phyloP scores from a whole-genome alignment of 2,888 invertebrate genomes.

The Hirtodrosophila cameraria region DNA sequence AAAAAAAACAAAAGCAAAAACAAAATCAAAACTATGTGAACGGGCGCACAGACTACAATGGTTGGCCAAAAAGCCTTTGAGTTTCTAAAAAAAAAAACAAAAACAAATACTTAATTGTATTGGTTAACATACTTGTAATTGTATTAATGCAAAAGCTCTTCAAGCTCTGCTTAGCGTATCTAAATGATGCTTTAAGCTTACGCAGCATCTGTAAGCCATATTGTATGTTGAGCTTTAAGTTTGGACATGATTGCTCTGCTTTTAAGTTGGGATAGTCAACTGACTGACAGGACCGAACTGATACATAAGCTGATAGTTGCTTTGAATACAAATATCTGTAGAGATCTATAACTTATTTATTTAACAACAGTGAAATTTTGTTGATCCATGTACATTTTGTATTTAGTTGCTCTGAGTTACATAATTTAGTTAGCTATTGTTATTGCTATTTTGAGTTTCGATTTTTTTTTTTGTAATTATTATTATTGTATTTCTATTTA shows the following conservation, averaged over 20 bases:
- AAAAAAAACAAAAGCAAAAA: too few relatives aligned
- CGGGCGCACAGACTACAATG: constrained; percentile 10
- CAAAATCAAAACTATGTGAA: constrained; percentile 22
- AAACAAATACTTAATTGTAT: constrained; percentile 5
- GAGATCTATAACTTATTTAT: constrained; percentile 17
- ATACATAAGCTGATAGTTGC: constrained; percentile 31
- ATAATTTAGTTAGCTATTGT: constrained; percentile 45
- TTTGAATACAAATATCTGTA: constrained; percentile 32
- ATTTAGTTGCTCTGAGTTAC: constrained; percentile 31
- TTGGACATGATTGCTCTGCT: constrained; percentile 5
- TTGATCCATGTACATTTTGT: constrained; percentile 21
- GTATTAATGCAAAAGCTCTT: constrained; percentile 1
- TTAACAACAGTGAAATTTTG: constrained; percentile 20
- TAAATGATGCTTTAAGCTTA: constrained; percentile 16
- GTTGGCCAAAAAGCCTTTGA: too few relatives aligned
- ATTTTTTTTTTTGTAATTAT: constrained; percentile 4
- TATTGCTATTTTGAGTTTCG: constrained; percentile 40
- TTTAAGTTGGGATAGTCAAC: not conserved
- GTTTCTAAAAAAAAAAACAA: too few relatives aligned
- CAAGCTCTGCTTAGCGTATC: not conserved
- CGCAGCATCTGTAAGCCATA: not conserved
- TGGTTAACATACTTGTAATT: constrained; percentile 2
- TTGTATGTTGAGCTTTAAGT: constrained; percentile 4
- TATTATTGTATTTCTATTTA: constrained; percentile 21
- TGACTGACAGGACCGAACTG: constrained; percentile 16